Conservation (phyloP, 2,888 invertebrate species). For the Tetanocera ferruginea region DNA sequence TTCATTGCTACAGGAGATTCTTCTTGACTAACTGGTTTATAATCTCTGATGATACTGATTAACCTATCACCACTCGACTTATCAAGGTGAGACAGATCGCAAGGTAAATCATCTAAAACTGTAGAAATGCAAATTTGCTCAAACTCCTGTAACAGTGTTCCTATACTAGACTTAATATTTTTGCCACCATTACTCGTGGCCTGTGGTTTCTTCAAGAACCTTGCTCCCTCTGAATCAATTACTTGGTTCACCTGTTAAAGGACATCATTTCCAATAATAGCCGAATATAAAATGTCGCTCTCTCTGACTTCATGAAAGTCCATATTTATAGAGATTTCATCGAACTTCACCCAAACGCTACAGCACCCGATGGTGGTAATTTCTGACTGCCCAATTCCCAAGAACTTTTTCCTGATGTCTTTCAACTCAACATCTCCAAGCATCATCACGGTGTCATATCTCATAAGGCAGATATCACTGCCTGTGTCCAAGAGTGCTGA, state of each 20-base stretch:
- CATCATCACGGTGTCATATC: too few relatives aligned
- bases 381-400: too few relatives aligned
- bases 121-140: neutral
- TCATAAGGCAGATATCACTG: too few relatives aligned
- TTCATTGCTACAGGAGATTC: too few relatives aligned
- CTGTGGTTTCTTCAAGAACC: neutral
- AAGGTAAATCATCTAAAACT: neutral
- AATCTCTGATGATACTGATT: too few relatives aligned
- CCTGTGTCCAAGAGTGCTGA: slow-evolving; percentile 3
- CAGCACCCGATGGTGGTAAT: slow-evolving; percentile 39
- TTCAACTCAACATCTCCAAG: slow-evolving; percentile 32
- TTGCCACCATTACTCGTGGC: neutral
- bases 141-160: neutral
- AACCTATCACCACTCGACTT: too few relatives aligned
- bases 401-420: too few relatives aligned
- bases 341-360: slow-evolving; percentile 14
- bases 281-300: neutral
- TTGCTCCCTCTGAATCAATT: neutral
- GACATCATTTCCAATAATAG: too few relatives aligned
- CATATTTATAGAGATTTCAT: slow-evolving; percentile 23
- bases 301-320: slow-evolving; percentile 39
- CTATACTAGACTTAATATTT: neutral
- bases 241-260: too few relatives aligned
- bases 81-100: neutral
- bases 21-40: too few relatives aligned